phyloP scores from a whole-genome alignment of 2,113 vertebrate genomes.

The Rhinopomastus cyanomelas region DNA sequence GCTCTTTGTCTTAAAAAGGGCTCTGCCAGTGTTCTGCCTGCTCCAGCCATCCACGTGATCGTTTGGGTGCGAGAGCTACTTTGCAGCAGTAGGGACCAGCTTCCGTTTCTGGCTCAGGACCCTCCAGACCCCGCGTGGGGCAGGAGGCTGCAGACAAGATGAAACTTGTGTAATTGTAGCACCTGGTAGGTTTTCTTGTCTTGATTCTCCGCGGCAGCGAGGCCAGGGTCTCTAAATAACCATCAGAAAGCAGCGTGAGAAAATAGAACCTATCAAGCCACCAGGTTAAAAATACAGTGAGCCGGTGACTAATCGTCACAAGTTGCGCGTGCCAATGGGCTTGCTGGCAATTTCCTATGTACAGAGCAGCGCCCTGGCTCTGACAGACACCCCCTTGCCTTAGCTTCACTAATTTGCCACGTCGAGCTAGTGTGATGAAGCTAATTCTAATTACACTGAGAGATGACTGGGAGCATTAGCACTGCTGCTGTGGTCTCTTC shows the following conservation, averaged over 20 bases:
- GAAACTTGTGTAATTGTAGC: constrained; percentile 43
- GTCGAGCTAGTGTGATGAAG: constrained; percentile 76
- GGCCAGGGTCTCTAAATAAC: background rate
- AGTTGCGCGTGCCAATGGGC: constrained; percentile 40
- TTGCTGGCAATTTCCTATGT: constrained; percentile 56
- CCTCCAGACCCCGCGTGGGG: background rate
- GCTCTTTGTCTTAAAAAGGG: background rate
- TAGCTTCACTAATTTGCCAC: constrained; percentile 76
- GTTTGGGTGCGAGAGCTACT: background rate
- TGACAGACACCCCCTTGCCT: constrained; percentile 64
- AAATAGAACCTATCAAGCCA: constrained; percentile 20
- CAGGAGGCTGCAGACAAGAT: background rate
- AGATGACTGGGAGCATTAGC: constrained; percentile 70
- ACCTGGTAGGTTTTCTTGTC: background rate
- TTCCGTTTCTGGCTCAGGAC: background rate
- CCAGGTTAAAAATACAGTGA: constrained; percentile 53
- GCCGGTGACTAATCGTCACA: constrained; percentile 53
- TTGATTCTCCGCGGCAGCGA: background rate
- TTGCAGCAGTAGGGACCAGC: background rate
- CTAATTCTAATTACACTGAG: constrained; percentile 75
- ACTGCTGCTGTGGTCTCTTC: constrained; percentile 51
- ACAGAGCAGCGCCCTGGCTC: constrained; percentile 25
- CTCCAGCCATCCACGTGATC: background rate
- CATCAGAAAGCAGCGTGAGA: background rate
- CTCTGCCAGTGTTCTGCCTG: background rate